A percentile compares a stretch with the other conserved stretches of the same genome.
Evolutionary conservation across 2,797 vertebrate species (phyloP).

Genomic region (Hephaestus fuliginosus): DNA sequence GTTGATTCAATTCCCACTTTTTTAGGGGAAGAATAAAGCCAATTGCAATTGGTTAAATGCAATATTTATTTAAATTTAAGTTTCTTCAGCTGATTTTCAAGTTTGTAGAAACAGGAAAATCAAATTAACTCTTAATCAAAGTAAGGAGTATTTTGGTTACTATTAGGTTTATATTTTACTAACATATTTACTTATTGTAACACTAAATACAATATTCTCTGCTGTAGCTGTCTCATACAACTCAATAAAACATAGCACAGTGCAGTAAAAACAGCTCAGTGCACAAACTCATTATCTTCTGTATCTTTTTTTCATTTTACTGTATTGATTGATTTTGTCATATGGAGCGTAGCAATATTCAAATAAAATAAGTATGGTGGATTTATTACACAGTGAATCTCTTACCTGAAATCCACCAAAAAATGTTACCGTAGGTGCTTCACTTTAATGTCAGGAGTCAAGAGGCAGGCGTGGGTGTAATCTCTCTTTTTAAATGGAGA

Average conservation of each 20-base stretch:
- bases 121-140: not conserved
- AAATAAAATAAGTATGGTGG: not conserved
- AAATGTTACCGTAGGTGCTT: not conserved
- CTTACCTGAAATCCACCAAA: not conserved
- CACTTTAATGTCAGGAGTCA: not conserved
- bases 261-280: slow-evolving; percentile 8
- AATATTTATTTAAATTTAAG: not conserved
- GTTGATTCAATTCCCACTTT: not conserved
- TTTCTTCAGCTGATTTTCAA: not conserved
- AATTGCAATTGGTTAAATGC: not conserved
- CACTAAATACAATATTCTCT: not conserved
- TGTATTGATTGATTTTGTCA: not conserved
- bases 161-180: not conserved
- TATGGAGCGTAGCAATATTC: not conserved
- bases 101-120: not conserved
- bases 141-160: not conserved
- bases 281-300: slow-evolving; percentile 5
- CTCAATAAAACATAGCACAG: not conserved
- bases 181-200: not conserved
- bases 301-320: not conserved
- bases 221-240: not conserved
- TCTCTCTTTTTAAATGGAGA: not conserved
- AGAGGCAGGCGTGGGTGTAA: not conserved
- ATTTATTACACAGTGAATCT: not conserved
- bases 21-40: not conserved